Base-by-base conservation (phyloP, 2,797 vertebrate species). In the Centroberyx gerrardi region DNA sequence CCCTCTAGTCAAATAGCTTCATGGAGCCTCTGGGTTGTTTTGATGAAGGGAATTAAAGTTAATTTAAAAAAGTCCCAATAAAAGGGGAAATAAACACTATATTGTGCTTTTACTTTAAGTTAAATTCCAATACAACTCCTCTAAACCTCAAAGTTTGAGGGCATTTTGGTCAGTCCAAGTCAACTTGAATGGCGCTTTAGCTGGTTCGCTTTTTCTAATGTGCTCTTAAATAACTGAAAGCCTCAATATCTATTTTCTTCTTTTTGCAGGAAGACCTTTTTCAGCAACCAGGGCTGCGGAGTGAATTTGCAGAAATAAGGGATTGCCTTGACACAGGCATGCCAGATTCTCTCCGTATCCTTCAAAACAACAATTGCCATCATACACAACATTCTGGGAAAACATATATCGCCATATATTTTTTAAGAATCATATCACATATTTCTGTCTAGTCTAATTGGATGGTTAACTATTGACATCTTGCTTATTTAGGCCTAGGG, bases 281-380 rank as follows among this genome's bases (percentile, higher is more conserved):
- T 92, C 98, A 99, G 88, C 98, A 99, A 64, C 98, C 98, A 53
- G 98, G 98, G 53, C 95, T 99, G 63, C 95, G 96, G 55, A 95
- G 86, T 0, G 98, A 99, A 90, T 98, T 99, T 95, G 95, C 96
- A 78, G 94, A 95, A 74, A 98, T 99, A 87, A 94, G 97, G 61
- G 97, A 99, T 82, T 98, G 96, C 84, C 94, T 99, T 83, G 98
- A 99, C 90, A 97, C 95, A 5, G 98, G 97, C 75, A 94, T 93
- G 78, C 94, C 95, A 0, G 98, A 99, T 68, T 95, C 94, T 18
- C 94, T 99, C 14, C 28, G 98, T 99, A 99, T 99, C 98, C 97
- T 99, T 95, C 6, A 71, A 49, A 62, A 56, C 3, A 9, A 15
- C 3, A 8, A n/a, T 56, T 17, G 5, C 1, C 28, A 36, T 59